These are phyloP conservation scores for Andrena praecox DNA, from an alignment of 2,888 invertebrate genomes.

Conservation along the genomic window DNA sequence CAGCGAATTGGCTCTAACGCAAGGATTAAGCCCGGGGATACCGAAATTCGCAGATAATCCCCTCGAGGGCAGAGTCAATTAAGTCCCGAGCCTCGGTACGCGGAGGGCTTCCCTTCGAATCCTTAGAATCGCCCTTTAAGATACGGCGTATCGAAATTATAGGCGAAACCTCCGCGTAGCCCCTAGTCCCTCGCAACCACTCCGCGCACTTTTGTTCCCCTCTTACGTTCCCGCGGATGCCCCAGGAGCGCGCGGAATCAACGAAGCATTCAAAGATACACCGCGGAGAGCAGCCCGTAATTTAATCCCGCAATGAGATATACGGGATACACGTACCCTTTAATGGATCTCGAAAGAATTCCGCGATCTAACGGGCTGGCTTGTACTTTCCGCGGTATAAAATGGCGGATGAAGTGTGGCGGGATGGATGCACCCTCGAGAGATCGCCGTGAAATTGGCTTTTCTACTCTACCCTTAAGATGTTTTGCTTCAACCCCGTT, in stretches of 20 bases:
- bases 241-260: background rate
- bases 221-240: background rate
- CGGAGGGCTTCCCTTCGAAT: constrained; percentile 53
- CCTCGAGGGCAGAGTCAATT: constrained; percentile 60
- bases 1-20: constrained; percentile 63
- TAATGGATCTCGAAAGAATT: constrained; percentile 46
- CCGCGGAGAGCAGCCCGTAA: constrained; percentile 16
- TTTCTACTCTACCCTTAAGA: background rate
- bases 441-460: constrained; percentile 29
- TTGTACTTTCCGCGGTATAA: constrained; percentile 23
- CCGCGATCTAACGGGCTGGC: background rate
- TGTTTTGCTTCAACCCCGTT: background rate
- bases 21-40: constrained; percentile 61
- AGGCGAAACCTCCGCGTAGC: constrained; percentile 15
- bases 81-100: constrained; percentile 51
- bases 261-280: constrained; percentile 28
- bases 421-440: constrained; percentile 16
- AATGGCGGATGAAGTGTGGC: constrained; percentile 27
- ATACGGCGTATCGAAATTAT: constrained; percentile 29
- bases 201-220: background rate
- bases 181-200: background rate
- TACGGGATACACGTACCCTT: constrained; percentile 17
- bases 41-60: constrained; percentile 66
- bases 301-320: constrained; percentile 42
- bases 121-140: constrained; percentile 53